Base-by-base conservation (phyloP, 2,797 vertebrate species). In the Trachops cirrhosus region DNA sequence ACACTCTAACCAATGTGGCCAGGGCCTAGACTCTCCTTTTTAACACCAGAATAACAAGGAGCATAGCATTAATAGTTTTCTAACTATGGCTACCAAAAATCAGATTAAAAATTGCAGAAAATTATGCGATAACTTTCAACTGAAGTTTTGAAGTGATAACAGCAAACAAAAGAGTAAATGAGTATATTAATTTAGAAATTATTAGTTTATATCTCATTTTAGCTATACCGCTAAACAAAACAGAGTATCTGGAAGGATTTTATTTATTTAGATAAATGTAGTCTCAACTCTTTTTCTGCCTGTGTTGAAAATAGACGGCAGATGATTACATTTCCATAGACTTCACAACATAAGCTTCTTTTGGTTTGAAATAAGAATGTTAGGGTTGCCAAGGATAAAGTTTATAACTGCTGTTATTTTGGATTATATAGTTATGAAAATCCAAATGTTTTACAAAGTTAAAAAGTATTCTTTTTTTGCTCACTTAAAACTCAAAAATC, bases 341-440 rank as follows among this genome's bases (percentile, higher is more conserved):
- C 95, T 97, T 98, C 95, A 97, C 90, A 97, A 93, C 97, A 97
- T 80, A 97, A 97, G 94, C 93, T 97, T 68, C 96, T 96, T 93
- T 37, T 14, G 57, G 96, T 96, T 96, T 97, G 97, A 96, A 97
- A 95, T 97, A 97, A 97, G 97, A 93, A 93, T 97, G 84, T 62
- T 86, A 91, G 94, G 67, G 89, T 94, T 98, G 95, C 97, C 97
- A 98, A 98, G 95, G 89, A 92, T 86, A 97, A 98, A 97, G 91
- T 98, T 96, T 97, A 91, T 97, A 97, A 91, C 97, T 98, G 97
- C 97, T 98, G 97, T 98, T 98, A 97, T 97, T 97, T 97, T 97
- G 95, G 92, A 97, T 97, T 97, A 89, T 91, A 96, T 89, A 85
- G 86, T 97, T 96, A 97, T 97, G 97, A 97, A 96, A 97, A 97